Evolutionary conservation across 2,113 vertebrate genomes (phyloP).

Genomic region (Rhinichthys klamathensis): DNA sequence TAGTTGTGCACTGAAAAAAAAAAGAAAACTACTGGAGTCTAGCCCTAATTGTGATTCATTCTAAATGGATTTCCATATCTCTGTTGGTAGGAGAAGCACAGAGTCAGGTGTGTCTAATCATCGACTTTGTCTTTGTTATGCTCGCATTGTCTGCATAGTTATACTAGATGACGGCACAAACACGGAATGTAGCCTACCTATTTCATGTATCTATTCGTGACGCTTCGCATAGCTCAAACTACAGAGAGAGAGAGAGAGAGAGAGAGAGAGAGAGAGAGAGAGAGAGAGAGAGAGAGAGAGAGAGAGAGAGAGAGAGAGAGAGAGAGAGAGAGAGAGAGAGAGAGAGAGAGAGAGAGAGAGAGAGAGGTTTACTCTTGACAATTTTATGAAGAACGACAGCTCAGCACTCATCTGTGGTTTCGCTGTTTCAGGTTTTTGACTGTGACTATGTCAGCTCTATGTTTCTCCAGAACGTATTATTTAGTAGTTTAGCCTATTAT

Average conservation of each 20-base stretch:
- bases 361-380: neutral
- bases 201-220: neutral
- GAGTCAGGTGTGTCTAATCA: slow-evolving; percentile 13
- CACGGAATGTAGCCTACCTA: slow-evolving; percentile 9
- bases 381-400: neutral
- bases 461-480: neutral
- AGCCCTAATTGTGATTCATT: neutral
- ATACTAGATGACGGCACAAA: neutral
- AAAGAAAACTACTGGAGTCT: too few species aligned
- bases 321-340: neutral
- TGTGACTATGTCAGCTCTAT: neutral
- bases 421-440: neutral
- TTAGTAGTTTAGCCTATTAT: neutral
- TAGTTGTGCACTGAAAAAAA: neutral
- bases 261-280: slow-evolving; percentile 22
- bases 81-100: neutral
- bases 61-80: neutral
- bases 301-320: slow-evolving; percentile 29
- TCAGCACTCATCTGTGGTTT: neutral
- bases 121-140: neutral
- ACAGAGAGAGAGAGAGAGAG: slow-evolving; percentile 19
- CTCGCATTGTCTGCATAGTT: slow-evolving; percentile 41
- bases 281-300: neutral
- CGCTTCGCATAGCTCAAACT: neutral
- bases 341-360: neutral